Conservation (phyloP, 2,113 vertebrate species). For the Hyla sarda region DNA sequence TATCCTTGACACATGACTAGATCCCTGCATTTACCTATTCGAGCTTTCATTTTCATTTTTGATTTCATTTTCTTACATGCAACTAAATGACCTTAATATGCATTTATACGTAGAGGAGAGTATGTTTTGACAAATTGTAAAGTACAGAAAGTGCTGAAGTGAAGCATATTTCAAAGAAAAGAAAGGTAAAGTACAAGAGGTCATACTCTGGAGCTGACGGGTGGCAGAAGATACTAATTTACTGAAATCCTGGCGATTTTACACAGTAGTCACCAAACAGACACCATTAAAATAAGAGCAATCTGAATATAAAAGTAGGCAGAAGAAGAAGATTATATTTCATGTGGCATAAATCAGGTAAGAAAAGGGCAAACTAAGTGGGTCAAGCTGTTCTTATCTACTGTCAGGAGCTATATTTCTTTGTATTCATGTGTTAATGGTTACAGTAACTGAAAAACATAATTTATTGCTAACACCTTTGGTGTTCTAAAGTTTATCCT, state of each 20-base stretch:
- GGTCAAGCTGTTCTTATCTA: constrained; percentile 21
- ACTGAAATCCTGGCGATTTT: not conserved
- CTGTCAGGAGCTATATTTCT: constrained; percentile 19
- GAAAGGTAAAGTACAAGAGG: not conserved
- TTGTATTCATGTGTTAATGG: constrained; percentile 15
- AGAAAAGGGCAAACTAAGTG: constrained; percentile 33
- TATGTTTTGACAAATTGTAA: not conserved
- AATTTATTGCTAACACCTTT: constrained; percentile 33
- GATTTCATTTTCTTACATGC: not conserved
- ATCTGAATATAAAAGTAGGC: constrained; percentile 26
- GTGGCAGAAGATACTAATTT: constrained; percentile 27
- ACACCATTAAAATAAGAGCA: not conserved
- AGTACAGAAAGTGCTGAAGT: not conserved
- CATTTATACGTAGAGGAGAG: not conserved
- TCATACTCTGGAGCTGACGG: constrained; percentile 5
- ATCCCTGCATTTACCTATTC: not conserved
- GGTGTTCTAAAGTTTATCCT: constrained; percentile 22
- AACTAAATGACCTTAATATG: not conserved
- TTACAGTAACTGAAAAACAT: constrained; percentile 29
- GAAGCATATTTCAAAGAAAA: constrained; percentile 1
- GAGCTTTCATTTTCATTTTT: not conserved
- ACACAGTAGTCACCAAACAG: constrained; percentile 23
- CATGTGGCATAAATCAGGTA: not conserved
- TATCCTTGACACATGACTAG: too few relatives aligned
- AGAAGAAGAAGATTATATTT: constrained; percentile 19